Evolutionary conservation across 2,113 vertebrate genomes (phyloP), one percentile per base, ranked within the genome.

Genomic region (Tachysurus vachellii): DNA sequence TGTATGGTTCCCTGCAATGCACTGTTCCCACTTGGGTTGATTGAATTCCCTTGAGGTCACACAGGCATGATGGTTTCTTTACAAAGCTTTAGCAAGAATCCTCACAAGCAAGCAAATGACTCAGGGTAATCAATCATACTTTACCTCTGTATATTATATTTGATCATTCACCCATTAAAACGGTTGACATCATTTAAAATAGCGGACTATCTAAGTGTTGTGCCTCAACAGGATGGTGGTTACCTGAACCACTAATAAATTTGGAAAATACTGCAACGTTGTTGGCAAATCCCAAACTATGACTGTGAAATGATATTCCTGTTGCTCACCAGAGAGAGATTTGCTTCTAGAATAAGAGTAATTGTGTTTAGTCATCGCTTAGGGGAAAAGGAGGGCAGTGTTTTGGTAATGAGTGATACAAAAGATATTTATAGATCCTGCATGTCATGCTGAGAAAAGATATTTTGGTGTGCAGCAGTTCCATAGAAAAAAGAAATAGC

Each of bases 271-370:
- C 64, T 31, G 47, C 17, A 80, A 57, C 47, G 10, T 21, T 28
- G 57, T 68, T 53, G 5, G 16, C 28, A 83, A 66, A 68, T 11
- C 28, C 16, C 14, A 56, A 80, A 36, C 42, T 17, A 23, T 53
- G 61, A 56, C 14, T 36, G 86, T 61, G 21, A 42, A 36, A 68
- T 28, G 44, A 50, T 53, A 31, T 68, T 54, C 7, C 14, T 50
- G 13, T 61, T 75, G 31, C 31, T 84, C 70, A 42, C 19, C 21
- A 84, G 83, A 75, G 50, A 75, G 31, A 75, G 23, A 14, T 82
- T 82, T 62, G 88, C 76, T 85, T 90, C 92, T 91, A 89, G 86
- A 92, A 92, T 91, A 89, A 68, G 83, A 64, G 47, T 93, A 93
- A 94, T 93, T 90, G 42, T 47, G 71, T 28, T 53, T 77, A 77